Percentiles rank a stretch among this genome's conserved stretches.
Conservation (phyloP, 2,113 vertebrate species). For the Bufo gargarizans region DNA sequence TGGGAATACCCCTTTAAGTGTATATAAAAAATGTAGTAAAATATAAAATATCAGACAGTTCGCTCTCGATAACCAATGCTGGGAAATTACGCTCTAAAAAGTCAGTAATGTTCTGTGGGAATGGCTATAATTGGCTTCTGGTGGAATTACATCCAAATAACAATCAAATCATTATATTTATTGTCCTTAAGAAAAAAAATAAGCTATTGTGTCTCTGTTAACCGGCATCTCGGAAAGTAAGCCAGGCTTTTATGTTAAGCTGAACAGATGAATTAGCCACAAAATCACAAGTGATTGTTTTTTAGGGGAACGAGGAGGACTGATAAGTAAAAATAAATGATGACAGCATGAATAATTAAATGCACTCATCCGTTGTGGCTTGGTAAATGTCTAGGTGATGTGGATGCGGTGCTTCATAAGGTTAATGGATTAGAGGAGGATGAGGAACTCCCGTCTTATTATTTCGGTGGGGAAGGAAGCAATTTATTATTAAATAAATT, state of each 20-base stretch:
- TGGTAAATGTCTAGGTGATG: not conserved
- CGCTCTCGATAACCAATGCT: not conserved
- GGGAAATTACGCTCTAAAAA: not conserved
- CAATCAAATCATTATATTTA: not conserved
- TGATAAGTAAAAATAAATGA: slow-evolving; percentile 16
- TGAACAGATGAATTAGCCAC: slow-evolving; percentile 32
- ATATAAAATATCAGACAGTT: not conserved
- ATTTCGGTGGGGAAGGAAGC: not conserved
- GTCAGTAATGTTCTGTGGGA: not conserved
- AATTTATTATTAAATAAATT: slow-evolving; percentile 23
- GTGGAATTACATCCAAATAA: not conserved
- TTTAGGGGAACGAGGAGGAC: slow-evolving; percentile 3
- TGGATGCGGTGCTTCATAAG: not conserved
- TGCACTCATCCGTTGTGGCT: slow-evolving; percentile 42
- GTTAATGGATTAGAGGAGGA: slow-evolving; percentile 38
- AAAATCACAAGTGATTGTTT: slow-evolving; percentile 9
- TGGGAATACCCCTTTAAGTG: too few species aligned
- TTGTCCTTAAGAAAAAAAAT: not conserved
- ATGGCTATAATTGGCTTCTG: not conserved
- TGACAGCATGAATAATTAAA: slow-evolving; percentile 42
- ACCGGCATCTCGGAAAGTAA: not conserved
- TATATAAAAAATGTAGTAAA: too few species aligned
- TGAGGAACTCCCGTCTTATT: not conserved
- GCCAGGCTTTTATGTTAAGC: slow-evolving; percentile 10
- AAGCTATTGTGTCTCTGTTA: not conserved